Conservation (phyloP, 2,797 vertebrate genomes). For the Aplochiton taeniatus region DNA sequence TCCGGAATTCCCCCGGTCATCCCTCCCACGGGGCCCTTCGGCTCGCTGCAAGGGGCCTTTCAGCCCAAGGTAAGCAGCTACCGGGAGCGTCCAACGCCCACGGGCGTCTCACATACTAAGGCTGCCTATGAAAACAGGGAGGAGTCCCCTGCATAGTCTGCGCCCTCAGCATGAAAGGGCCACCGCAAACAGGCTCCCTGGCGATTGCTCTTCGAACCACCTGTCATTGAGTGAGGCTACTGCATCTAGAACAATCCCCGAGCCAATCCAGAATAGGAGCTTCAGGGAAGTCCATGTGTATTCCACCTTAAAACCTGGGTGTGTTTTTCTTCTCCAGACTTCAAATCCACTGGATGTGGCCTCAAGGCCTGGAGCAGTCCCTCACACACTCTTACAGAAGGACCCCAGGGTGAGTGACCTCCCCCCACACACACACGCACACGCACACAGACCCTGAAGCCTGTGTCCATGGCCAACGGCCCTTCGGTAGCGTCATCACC, state of each 20-base stretch:
- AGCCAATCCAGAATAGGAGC: too few species aligned
- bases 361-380: slow-evolving; percentile 89
- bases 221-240: too few species aligned
- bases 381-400: slow-evolving; percentile 94
- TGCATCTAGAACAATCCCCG: too few species aligned
- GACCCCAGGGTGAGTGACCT: slow-evolving; percentile 90
- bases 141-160: too few species aligned
- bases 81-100: too few species aligned
- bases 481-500: not conserved
- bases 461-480: not conserved
- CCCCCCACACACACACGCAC: not conserved
- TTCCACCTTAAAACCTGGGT: slow-evolving; percentile 9
- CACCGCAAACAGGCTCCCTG: too few species aligned
- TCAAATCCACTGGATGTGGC: slow-evolving; percentile 95
- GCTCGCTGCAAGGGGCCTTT: slow-evolving; percentile 97
- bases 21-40: slow-evolving; percentile 93
- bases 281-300: not conserved
- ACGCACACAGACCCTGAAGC: slow-evolving; percentile 7
- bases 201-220: too few species aligned
- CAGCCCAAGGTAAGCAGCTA: slow-evolving; percentile 89
- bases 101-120: not conserved
- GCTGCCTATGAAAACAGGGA: too few species aligned
- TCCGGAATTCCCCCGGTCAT: slow-evolving; percentile 97
- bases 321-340: slow-evolving; percentile 74
- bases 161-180: too few species aligned